Percentiles rank a stretch among this genome's conserved stretches.
phyloP scores from a whole-genome alignment of 2,888 invertebrate genomes.

The Xylocampa areola region DNA sequence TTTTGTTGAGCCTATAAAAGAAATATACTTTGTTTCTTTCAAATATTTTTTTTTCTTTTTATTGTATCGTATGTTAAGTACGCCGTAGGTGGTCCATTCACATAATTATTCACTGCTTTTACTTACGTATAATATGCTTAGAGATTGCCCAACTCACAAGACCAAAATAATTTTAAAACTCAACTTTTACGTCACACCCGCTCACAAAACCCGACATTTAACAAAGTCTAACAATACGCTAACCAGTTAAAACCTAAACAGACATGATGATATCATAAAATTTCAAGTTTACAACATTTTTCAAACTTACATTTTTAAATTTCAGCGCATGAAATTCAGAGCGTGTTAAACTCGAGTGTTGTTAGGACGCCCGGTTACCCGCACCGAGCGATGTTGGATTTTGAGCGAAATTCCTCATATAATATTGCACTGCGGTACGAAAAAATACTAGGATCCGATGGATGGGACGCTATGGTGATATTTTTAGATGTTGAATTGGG shows the following conservation, averaged over 20 bases:
- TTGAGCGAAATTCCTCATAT: constrained; percentile 29
- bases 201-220: not conserved
- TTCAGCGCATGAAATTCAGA: constrained; percentile 36
- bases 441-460: constrained; percentile 6
- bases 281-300: constrained; percentile 18
- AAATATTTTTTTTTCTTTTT: too few relatives aligned
- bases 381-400: constrained; percentile 16
- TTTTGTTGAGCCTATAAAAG: too few relatives aligned
- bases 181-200: too few relatives aligned
- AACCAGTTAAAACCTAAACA: constrained; percentile 9
- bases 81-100: too few relatives aligned
- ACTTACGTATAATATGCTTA: too few relatives aligned
- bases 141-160: too few relatives aligned
- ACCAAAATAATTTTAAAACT: too few relatives aligned
- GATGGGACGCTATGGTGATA: not conserved
- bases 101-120: too few relatives aligned
- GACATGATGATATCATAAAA: constrained; percentile 26
- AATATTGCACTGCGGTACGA: constrained; percentile 8
- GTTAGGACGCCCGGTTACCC: constrained; percentile 46
- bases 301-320: constrained; percentile 37
- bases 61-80: too few relatives aligned
- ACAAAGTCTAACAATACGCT: constrained; percentile 1
- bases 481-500: not conserved
- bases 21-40: too few relatives aligned
- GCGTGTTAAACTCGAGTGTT: constrained; percentile 38